Evolutionary conservation across 2,113 vertebrate genomes (phyloP), one percentile per base, ranked within the genome.

Genomic region (Erythrocercus mccallii): DNA sequence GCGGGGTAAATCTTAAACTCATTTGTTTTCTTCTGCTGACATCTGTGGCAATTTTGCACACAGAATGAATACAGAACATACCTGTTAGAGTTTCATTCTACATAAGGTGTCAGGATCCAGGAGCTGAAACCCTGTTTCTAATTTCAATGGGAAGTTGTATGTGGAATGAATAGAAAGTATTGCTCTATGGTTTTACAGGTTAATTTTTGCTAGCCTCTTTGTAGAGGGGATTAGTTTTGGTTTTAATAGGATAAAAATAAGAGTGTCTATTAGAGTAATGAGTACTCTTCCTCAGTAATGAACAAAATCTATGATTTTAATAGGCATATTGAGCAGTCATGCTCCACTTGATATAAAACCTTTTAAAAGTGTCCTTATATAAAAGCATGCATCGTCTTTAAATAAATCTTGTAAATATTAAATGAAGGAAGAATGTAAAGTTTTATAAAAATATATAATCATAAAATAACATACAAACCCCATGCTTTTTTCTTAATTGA

Each of bases 11-110:
- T 89, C 24, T 60, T 81, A 66, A 94, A 83, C 15, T 58, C 15
- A 47, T 94, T 91, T 92, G 22, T 91, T 96, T 90, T 77, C 23
- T 88, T 86, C 54, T 91, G 30, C 35, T 87, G 77, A 86, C 71
- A 91, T 84, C 31, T 62, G 57, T 56, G 48, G 17, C 53, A 86
- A 68, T 86, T 92, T 90, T 90, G 42, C 73, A 78, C 72, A 66
- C 64, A 79, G 51, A 82, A 86, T 69, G 53, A 92, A 84, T 86
- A 72, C 16, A 92, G n/a, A 95, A 65, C 23, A 38, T 54, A 37
- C 18, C 4, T 74, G 15, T 72, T 50, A 60, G 42, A 79, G 22
- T 81, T 78, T 64, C 40, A 77, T 12, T 89, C 38, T 6, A 35
- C 48, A 54, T 31, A 5, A 78, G 8, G 4, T 6, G 54, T 56